Percentiles rank a stretch among this genome's conserved stretches.
Evolutionary conservation across 1,140 invertebrate genomes (phyloP).

Genomic region (Drosophila auraria): DNA sequence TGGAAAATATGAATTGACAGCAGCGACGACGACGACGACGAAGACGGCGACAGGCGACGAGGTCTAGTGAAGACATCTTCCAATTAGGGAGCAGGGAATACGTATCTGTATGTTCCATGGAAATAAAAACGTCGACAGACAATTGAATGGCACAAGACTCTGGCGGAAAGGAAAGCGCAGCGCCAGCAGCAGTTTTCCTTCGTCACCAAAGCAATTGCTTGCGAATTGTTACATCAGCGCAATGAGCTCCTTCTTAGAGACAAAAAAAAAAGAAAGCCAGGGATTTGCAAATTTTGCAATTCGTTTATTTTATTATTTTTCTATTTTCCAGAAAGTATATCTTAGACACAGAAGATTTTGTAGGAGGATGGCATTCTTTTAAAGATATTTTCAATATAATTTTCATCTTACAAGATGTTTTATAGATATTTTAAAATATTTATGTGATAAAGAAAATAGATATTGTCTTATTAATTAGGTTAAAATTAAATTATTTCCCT

Average conservation of each 20-base stretch:
- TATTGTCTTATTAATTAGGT: no score
- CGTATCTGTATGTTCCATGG: constrained; percentile 45
- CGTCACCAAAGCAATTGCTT: constrained; percentile 68
- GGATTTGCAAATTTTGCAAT: constrained; percentile 70
- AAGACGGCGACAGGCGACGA: constrained; percentile 41
- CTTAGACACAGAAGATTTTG: not conserved
- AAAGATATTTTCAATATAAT: constrained; percentile 1
- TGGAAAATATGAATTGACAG: constrained; percentile 84
- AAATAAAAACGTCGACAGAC: constrained; percentile 84
- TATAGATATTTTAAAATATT: not conserved
- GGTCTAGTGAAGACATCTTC: constrained; percentile 68
- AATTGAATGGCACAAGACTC: constrained; percentile 74
- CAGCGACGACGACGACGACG: constrained; percentile 44
- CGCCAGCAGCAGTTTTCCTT: constrained; percentile 33
- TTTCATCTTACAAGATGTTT: not conserved
- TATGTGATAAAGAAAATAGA: no score
- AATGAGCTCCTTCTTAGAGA: constrained; percentile 14
- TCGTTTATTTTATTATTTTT: constrained; percentile 22
- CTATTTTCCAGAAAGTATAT: not conserved
- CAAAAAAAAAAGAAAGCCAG: not conserved
- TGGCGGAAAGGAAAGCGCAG: constrained; percentile 61
- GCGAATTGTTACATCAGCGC: constrained; percentile 83
- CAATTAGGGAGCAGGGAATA: constrained; percentile 66
- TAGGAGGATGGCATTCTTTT: not conserved
- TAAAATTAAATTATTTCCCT: no score